Evolutionary conservation across 2,888 invertebrate genomes (phyloP).

Genomic region (Opisthograptis luteolata): DNA sequence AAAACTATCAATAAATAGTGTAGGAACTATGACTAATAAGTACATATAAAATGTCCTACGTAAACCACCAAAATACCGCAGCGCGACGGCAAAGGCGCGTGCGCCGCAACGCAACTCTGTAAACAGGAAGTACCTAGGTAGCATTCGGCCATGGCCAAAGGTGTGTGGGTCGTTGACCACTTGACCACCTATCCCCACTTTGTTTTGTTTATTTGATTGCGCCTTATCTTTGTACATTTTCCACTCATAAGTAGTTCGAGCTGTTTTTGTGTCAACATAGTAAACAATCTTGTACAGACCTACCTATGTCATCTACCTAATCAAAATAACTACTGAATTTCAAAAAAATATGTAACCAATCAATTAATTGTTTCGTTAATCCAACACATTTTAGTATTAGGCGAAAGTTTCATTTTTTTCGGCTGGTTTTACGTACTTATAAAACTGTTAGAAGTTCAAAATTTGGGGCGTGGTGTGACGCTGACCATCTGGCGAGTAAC

Average conservation of each 20-base stretch:
- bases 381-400: too few relatives aligned
- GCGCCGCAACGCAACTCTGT: constrained; percentile 40
- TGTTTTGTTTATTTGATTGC: constrained; percentile 26
- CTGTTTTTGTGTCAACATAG: constrained; percentile 23
- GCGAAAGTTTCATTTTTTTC: too few relatives aligned
- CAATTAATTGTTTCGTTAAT: too few relatives aligned
- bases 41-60: neutral
- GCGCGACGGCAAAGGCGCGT: constrained; percentile 39
- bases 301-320: too few relatives aligned
- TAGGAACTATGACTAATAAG: neutral
- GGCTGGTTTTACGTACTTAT: too few relatives aligned
- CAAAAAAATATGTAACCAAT: too few relatives aligned
- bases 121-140: constrained; percentile 60
- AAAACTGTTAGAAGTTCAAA: too few relatives aligned
- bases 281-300: constrained; percentile 6
- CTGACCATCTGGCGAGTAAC: too few relatives aligned
- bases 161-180: constrained; percentile 52
- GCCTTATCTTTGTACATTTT: constrained; percentile 30
- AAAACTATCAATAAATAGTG: too few relatives aligned
- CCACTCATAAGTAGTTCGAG: constrained; percentile 19
- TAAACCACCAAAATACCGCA: too few relatives aligned
- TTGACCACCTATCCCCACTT: constrained; percentile 42
- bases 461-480: too few relatives aligned
- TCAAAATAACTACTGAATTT: too few relatives aligned
- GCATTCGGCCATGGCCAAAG: constrained; percentile 34